Evolutionary conservation across 2,888 invertebrate species (phyloP).

Genomic region (Acanthosepion pharaonis): DNA sequence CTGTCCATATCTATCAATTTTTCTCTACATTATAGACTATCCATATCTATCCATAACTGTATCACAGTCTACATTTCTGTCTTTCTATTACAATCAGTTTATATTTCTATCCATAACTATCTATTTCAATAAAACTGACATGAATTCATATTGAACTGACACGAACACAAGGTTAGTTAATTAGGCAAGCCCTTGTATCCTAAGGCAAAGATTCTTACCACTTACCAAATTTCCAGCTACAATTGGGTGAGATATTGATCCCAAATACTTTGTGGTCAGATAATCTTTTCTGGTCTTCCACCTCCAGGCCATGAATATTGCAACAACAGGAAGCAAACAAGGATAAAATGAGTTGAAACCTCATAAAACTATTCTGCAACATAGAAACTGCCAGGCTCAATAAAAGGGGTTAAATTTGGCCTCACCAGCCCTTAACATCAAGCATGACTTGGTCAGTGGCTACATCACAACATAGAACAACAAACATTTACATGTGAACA

Average conservation of each 20-base stretch:
- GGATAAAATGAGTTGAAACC: neutral
- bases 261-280: neutral
- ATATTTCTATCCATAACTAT: neutral
- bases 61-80: too few relatives aligned
- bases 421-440: too few relatives aligned
- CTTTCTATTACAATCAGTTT: too few relatives aligned
- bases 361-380: neutral
- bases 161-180: neutral
- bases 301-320: neutral
- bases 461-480: too few relatives aligned
- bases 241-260: neutral
- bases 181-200: neutral
- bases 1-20: too few relatives aligned
- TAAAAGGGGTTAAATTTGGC: too few relatives aligned
- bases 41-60: too few relatives aligned
- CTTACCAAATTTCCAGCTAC: neutral
- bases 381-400: neutral
- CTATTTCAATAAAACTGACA: neutral
- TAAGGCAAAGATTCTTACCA: neutral
- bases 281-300: neutral
- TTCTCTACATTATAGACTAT: too few relatives aligned
- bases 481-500: too few relatives aligned
- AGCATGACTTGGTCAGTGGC: too few relatives aligned
- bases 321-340: neutral
- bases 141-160: neutral